phyloP scores from a whole-genome alignment of 2,797 vertebrate genomes.

The Onychomys torridus region DNA sequence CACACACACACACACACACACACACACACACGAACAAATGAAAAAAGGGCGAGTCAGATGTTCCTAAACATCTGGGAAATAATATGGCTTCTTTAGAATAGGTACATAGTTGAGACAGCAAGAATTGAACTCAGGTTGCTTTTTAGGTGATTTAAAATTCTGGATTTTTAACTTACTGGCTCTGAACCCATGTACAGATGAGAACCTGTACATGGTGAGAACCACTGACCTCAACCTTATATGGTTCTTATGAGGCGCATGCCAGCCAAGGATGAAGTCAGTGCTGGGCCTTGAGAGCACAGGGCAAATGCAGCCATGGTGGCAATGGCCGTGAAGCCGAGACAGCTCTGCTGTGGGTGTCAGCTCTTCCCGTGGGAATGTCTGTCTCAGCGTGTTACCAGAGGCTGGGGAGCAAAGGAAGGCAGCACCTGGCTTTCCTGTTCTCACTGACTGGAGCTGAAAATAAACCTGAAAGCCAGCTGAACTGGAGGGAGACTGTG shows the following conservation, averaged over 20 bases:
- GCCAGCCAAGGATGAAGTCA: neutral
- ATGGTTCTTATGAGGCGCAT: neutral
- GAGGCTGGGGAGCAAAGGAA: neutral
- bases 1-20: neutral
- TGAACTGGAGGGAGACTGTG: conserved; percentile 28
- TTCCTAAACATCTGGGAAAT: neutral
- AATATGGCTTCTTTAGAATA: neutral
- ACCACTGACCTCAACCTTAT: neutral
- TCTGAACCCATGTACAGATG: neutral
- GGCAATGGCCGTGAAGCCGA: neutral
- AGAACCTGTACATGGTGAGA: neutral
- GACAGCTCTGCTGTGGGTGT: neutral
- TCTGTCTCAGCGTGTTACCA: neutral
- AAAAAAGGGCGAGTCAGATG: neutral
- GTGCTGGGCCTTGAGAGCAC: neutral
- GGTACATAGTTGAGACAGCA: neutral
- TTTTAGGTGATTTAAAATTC: neutral
- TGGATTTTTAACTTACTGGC: neutral
- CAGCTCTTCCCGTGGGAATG: no score
- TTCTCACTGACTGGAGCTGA: conserved; percentile 69
- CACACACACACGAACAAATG: neutral
- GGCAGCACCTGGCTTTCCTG: conserved; percentile 30
- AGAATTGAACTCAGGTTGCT: neutral
- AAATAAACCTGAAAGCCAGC: conserved; percentile 81
- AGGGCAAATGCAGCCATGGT: accelerated